Evolutionary conservation across 1,140 invertebrate genomes (phyloP), one percentile per base, ranked within the genome.

Genomic region (Heliconius nattereri): DNA sequence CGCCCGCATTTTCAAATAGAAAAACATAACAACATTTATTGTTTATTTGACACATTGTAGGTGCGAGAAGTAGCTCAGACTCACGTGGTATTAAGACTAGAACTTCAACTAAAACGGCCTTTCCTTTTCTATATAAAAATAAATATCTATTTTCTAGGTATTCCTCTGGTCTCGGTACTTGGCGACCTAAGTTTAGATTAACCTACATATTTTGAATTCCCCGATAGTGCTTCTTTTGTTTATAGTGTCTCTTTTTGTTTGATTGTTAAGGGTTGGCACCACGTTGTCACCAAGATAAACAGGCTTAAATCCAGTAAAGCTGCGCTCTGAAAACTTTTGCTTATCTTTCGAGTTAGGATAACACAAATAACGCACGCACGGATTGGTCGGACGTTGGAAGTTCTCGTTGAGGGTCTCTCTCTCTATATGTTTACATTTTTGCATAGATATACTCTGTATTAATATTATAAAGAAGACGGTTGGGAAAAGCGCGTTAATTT

Each of bases 281-380:
- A 37, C 35, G 71, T 37, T 40, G 71, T 72, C 71, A 72, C 71
- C 71, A 72, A 72, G 71, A 72, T 72, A 72, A 72, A 72, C 71
- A 72, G 35, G 71, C 71, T 72, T 20, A 37, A 72, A 72, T 37
- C 71, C 35, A 40, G 71, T 40, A 72, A 72, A 72, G 71, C 71
- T 72, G 32, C 19, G 32, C 35, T 32, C 35, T 72, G 71, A 40
- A 72, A 72, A 72, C 32, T 72, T 72, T 72, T 72, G 71, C 71
- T 72, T 72, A 72, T 72, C 71, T 72, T 72, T 72, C 71, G 71
- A 40, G 71, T 72, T 72, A 72, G 71, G 71, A 72, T 72, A 72
- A 72, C 71, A 72, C 71, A 72, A 72, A 72, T 72, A 72, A 72
- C 35, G 35, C 35, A 72, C 71, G 71, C 71, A 72, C 71, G 71